Percentiles rank a stretch among this genome's conserved stretches.
phyloP scores from a whole-genome alignment of 2,888 invertebrate species.

The Axea sp. region DNA sequence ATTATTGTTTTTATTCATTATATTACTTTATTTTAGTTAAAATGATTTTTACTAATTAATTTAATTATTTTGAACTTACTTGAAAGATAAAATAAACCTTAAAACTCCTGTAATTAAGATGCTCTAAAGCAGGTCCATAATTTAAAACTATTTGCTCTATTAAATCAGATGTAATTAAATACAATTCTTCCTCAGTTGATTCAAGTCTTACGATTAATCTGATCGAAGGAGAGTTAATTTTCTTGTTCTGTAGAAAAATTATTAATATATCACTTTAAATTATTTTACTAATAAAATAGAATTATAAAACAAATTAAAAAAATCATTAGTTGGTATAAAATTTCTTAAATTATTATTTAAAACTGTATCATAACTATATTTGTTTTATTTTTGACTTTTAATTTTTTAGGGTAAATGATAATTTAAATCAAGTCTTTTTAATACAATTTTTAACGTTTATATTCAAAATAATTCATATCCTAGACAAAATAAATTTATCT shows the following conservation, averaged over 20 bases:
- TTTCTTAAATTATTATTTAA: too few relatives aligned
- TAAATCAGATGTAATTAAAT: constrained; percentile 13
- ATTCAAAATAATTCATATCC: too few relatives aligned
- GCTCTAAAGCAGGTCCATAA: constrained; percentile 1
- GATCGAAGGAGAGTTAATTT: neutral
- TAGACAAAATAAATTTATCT: too few relatives aligned
- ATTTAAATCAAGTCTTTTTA: too few relatives aligned
- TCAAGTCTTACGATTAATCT: constrained; percentile 9
- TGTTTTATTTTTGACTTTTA: too few relatives aligned
- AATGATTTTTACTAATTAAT: too few relatives aligned
- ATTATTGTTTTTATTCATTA: neutral
- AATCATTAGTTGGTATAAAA: neutral
- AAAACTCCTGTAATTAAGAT: neutral
- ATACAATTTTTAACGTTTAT: too few relatives aligned
- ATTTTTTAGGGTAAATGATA: too few relatives aligned
- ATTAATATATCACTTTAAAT: too few relatives aligned
- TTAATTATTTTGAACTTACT: too few relatives aligned
- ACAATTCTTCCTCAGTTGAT: constrained; percentile 27
- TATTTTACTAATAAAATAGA: too few relatives aligned
- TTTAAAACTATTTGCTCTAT: constrained; percentile 7
- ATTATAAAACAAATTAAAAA: neutral
- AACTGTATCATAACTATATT: too few relatives aligned
- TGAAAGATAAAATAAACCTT: constrained; percentile 26
- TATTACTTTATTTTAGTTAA: neutral
- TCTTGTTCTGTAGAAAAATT: constrained; percentile 9